phyloP scores from a whole-genome alignment of 2,797 vertebrate species.

The Channallabes apus region DNA sequence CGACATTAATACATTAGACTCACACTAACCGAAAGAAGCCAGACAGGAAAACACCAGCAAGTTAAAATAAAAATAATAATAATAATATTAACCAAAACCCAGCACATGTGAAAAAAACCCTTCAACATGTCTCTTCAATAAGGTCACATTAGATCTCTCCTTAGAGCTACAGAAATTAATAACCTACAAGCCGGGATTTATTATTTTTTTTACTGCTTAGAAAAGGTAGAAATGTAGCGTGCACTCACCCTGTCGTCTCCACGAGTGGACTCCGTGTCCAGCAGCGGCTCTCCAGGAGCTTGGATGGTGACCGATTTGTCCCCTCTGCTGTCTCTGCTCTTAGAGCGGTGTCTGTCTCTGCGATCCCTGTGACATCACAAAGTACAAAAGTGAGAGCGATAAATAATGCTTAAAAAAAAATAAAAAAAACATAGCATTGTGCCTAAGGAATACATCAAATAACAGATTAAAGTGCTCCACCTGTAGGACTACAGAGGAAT shows the following conservation, averaged over 20 bases:
- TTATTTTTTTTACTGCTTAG: background rate
- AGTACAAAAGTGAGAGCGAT: background rate
- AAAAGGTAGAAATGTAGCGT: background rate
- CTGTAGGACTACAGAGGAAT: no score
- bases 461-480: no score
- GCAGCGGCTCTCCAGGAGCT: conserved; percentile 83
- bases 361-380: conserved; percentile 74
- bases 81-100: no score
- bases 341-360: conserved; percentile 85
- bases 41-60: background rate
- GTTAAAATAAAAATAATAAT: background rate
- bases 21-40: background rate
- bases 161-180: background rate
- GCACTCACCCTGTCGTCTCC: conserved; percentile 86
- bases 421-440: background rate
- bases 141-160: background rate
- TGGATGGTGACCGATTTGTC: conserved; percentile 92
- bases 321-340: conserved; percentile 83
- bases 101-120: background rate
- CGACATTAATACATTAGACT: background rate
- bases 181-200: background rate
- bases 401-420: background rate
- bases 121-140: no score
- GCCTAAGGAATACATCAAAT: background rate
- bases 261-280: conserved; percentile 85